phyloP scores from a whole-genome alignment of 2,797 vertebrate species.

The Pampus argenteus region DNA sequence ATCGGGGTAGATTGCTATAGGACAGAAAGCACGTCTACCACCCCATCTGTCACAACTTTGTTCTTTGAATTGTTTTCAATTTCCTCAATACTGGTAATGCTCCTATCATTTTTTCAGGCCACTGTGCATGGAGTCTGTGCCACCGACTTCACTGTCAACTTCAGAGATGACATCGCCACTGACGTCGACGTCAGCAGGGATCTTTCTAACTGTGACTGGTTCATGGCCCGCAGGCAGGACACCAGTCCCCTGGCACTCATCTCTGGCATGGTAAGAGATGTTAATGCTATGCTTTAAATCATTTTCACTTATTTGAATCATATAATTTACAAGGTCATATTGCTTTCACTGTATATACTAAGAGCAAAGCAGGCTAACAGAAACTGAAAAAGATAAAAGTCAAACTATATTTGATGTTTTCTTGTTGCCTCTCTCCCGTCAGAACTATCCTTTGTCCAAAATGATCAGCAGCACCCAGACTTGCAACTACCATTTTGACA shows the following conservation, averaged over 20 bases:
- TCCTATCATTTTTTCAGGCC: slow-evolving; percentile 79
- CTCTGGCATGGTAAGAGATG: slow-evolving; percentile 88
- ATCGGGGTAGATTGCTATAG: slow-evolving; percentile 29
- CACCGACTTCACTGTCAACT: slow-evolving; percentile 84
- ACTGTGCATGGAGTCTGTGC: slow-evolving; percentile 91
- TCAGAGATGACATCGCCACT: slow-evolving; percentile 83
- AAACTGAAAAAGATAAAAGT: neutral
- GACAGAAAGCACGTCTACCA: slow-evolving; percentile 41
- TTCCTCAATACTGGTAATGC: slow-evolving; percentile 8
- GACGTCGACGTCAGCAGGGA: slow-evolving; percentile 88
- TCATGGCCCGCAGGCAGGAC: slow-evolving; percentile 81
- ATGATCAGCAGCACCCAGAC: slow-evolving; percentile 90
- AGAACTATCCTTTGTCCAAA: slow-evolving; percentile 87
- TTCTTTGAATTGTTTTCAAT: slow-evolving; percentile 3
- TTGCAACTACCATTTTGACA: slow-evolving; percentile 91
- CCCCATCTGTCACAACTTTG: neutral
- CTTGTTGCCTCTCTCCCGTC: slow-evolving; percentile 39
- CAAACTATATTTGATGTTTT: neutral
- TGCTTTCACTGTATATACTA: neutral
- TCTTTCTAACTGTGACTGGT: slow-evolving; percentile 87
- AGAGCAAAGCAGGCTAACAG: neutral
- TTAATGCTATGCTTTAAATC: neutral
- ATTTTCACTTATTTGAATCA: neutral
- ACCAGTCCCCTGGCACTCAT: slow-evolving; percentile 92
- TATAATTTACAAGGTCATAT: neutral